Base-by-base conservation (phyloP, 2,797 vertebrate species). In the Yasuhikotakia modesta region DNA sequence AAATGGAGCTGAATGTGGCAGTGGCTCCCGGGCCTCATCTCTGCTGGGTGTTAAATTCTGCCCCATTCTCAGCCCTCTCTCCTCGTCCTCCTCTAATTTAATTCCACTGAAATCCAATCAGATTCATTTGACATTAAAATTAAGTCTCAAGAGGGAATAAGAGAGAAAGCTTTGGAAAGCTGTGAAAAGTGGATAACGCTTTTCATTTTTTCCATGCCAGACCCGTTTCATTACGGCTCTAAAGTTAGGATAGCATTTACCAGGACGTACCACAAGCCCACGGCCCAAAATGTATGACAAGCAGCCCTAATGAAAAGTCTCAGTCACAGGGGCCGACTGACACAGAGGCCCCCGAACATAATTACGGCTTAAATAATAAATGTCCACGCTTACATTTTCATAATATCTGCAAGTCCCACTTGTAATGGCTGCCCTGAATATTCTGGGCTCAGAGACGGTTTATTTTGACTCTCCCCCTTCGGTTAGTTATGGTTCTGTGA, bases 311-410 rank as follows among this genome's bases (percentile, higher is more conserved):
- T 93, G 90, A 93, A 93, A 91, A 92, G 89, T 86, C 81, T 84
- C 85, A 82, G 85, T 89, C 89, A 91, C 90, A 92, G 88, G 89
- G 91, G 91, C 90, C 88, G 89, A 86, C 90, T 90, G 91, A 91
- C 91, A 91, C 87, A 90, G 83, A 83, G 82, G 86, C 87, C 86
- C 27, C 84, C 67, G 84, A 87, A 86, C 87, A 89, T 93, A 94
- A 94, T 94, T 92, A 90, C 80, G 80, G 86, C 85, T 85, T 94
- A 86, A 93, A 94, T 94, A 93, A 94, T 94, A 91, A 87, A 93
- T 93, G 87, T 71, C 83, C 75, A 78, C 80, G 85, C 87, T 89
- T 85, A 87, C 82, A 86, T 86, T 88, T 89, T 87, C 80, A 83
- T 82, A 83, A 84, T 30, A 60, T 80, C 53, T 46, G 83, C 81